Base-by-base conservation (phyloP, 2,113 vertebrate genomes). In the Hucho hucho region DNA sequence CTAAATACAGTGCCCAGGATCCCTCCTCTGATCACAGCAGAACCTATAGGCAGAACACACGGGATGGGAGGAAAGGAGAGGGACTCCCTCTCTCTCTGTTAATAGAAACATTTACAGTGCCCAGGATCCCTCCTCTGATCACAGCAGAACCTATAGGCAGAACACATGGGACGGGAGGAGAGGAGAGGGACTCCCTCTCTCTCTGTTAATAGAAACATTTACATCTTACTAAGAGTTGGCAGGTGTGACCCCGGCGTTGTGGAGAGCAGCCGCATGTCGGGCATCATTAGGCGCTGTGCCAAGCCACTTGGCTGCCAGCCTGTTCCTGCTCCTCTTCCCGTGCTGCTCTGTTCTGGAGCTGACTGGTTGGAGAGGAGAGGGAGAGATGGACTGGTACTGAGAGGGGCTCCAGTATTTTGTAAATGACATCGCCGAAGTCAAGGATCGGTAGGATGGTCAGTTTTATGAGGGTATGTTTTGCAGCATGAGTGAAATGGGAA, bases 141-240 rank as follows among this genome's bases (percentile, higher is more conserved):
- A 88, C 89, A 93, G 91, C 89, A 86, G 47, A 14, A 49, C 11
- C 13, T 49, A 49, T 6, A 32, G 32, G 1, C 9, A 49, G 16
- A 76, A 95, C 95, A 94, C 94, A 88, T 87, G 89, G 94, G 94
- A 94, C 90, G 89, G 94, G 92, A 49, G 47, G n/a, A n/a, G n/a
- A n/a, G n/a, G 14, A 13, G 13, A 49, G 47, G 47, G 13, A 14
- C 13, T 49, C 47, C 6, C 25, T 49, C 47, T 49, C 46, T 49
- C 82, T 94, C 93, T 94, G 86, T 59, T 99, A 98, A 99, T 97
- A 97, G 95, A 99, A 96, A 99, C 95, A 93, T 97, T 96, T 96
- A 95, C 96, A 97, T 93, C 93, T 97, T 96, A 93, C 95, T 95
- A 95, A 94, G 94, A 97, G 94, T 96, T 97, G 96, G 95, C 97